phyloP scores from a whole-genome alignment of 92 coral and sea anemone genomes.

The Epizoanthus stellaris region DNA sequence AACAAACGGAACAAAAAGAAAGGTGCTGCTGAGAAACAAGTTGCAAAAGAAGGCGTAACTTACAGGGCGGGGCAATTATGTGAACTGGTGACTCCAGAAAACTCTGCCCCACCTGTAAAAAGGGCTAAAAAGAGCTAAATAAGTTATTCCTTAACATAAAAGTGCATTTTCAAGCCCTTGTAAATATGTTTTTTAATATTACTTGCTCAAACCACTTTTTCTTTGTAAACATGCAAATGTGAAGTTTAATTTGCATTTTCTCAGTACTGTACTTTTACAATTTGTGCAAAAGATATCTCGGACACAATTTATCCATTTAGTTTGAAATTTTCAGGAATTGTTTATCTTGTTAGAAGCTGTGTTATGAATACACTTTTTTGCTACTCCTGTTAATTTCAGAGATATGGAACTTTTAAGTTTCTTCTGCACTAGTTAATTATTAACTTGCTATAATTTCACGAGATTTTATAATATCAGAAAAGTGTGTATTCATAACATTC shows the following conservation, averaged over 20 bases:
- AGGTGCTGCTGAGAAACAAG: not conserved
- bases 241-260: not conserved
- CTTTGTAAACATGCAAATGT: not conserved
- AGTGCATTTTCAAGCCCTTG: not conserved
- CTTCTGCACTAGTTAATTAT: not conserved
- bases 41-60: not conserved
- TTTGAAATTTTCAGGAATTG: not conserved
- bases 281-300: not conserved
- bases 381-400: not conserved
- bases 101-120: not conserved
- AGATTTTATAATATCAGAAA: not conserved
- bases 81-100: not conserved
- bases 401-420: not conserved
- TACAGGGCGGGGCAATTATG: not conserved
- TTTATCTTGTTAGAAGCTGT: not conserved
- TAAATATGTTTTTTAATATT: not conserved
- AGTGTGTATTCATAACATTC: not conserved
- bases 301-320: not conserved
- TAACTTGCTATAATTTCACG: not conserved
- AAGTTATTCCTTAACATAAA: not conserved
- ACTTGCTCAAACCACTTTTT: not conserved
- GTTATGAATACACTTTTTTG: slow-evolving; percentile 1
- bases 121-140: not conserved
- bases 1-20: not conserved
- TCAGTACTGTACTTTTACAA: not conserved